Percentiles rank a stretch among this genome's conserved stretches.
These are phyloP conservation scores for Manis pentadactyla DNA, from an alignment of 2,797 vertebrate species.

Conservation along the genomic window DNA sequence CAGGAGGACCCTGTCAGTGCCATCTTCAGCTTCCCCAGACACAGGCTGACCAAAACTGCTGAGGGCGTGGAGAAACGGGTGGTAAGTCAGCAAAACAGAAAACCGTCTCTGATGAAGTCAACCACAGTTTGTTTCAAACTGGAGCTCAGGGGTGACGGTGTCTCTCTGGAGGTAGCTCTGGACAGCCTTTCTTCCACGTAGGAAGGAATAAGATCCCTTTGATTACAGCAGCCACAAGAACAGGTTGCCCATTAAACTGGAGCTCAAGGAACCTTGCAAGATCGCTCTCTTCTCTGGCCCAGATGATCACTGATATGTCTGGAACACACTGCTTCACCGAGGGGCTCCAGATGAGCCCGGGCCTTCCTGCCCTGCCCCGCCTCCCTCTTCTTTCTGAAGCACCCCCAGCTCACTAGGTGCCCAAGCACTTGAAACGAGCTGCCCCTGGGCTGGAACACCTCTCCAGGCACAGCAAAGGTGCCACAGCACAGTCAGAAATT, in stretches of 20 bases:
- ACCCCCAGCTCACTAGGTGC: neutral
- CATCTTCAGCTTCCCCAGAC: neutral
- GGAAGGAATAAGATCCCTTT: constrained; percentile 68
- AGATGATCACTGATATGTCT: neutral
- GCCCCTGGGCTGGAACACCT: neutral
- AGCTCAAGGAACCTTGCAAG: constrained; percentile 19
- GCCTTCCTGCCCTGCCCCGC: neutral
- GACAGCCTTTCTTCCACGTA: neutral
- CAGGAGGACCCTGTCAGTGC: neutral
- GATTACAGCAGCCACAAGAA: constrained; percentile 63
- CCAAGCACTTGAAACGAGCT: neutral
- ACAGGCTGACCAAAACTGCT: neutral
- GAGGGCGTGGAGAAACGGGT: neutral
- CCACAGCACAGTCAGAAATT: neutral
- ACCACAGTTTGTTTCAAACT: constrained; percentile 30
- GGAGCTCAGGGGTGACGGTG: neutral
- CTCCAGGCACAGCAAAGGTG: neutral
- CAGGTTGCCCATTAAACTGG: constrained; percentile 48
- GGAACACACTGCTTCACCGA: constrained; percentile 5
- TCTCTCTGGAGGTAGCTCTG: constrained; percentile 51
- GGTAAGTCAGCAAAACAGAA: constrained; percentile 1
- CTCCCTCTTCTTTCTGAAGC: neutral
- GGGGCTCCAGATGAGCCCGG: neutral
- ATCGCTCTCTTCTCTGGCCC: constrained; percentile 25
- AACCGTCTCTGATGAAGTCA: constrained; percentile 14